A percentile compares a stretch with the other conserved stretches of the same genome.
Evolutionary conservation across 1,140 invertebrate species (phyloP).

Genomic region (Epicauta chinensis): DNA sequence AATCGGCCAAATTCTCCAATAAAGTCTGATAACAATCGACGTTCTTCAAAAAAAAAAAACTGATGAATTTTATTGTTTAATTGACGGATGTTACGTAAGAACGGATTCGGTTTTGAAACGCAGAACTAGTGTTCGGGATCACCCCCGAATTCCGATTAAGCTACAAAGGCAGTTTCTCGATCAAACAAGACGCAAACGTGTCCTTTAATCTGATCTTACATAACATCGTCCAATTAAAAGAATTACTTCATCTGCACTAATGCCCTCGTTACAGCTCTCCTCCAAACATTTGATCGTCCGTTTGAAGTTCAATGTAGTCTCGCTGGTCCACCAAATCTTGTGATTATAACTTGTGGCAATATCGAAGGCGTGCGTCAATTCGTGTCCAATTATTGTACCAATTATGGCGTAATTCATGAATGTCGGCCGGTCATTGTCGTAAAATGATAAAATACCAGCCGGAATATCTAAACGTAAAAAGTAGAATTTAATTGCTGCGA

Average conservation of each 20-base stretch:
- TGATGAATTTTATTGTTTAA: no score
- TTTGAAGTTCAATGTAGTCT: not conserved
- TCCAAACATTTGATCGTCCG: conserved; percentile 8
- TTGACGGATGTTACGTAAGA: no score
- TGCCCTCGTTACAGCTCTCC: not conserved
- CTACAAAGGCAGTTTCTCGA: no score
- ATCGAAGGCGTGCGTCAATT: conserved; percentile 44
- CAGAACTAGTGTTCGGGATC: no score
- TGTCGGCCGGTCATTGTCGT: conserved; percentile 3
- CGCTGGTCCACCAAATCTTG: conserved; percentile 69
- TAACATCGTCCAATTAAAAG: no score
- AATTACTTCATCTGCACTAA: not conserved
- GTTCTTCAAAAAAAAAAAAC: conserved; percentile 45
- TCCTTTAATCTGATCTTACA: no score
- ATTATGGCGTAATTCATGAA: conserved; percentile 20
- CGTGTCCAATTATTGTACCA: conserved; percentile 17
- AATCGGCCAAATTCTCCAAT: conserved; percentile 85
- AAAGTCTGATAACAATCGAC: conserved; percentile 82
- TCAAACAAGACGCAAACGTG: no score
- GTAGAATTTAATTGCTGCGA: not conserved
- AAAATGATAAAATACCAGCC: conserved; percentile 17
- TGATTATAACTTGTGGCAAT: conserved; percentile 72
- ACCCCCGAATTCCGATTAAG: no score
- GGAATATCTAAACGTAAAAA: conserved; percentile 17
- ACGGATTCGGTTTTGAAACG: no score